Base-by-base conservation (phyloP, 2,888 invertebrate species). In the Tethea ocularis region DNA sequence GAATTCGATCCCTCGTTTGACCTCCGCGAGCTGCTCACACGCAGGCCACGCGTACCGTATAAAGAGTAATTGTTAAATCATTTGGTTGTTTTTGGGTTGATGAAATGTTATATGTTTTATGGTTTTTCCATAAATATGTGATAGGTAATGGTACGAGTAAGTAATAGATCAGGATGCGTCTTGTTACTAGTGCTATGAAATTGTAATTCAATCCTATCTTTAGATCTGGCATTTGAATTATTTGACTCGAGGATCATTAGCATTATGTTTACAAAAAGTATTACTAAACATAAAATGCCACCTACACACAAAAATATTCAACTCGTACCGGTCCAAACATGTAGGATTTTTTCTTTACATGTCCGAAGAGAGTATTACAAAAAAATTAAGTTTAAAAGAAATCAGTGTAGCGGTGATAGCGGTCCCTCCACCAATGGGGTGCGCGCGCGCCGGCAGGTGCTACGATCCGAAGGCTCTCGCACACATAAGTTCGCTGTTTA, bases 341-440 rank as follows among this genome's bases (percentile, higher is more conserved):
- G 92, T 89, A 88, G 74, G 77, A 80, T 91, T 92, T 93, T 92
- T 91, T 91, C 82, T 80, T 81, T 71, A 78, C 79, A 82, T 84
- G 88, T 87, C 90, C 89, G 83, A 90, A 84, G 87, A 86, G 86
- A 84, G 86, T 86, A 86, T 82, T 81, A 88, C 79, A 89, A 92
- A 91, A 92, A 90, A 89, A 86, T 76, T 80, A 80, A 84, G 86
- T 89, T 80, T 85, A 90, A 88, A 92, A 92, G 91, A 93, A 93
- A 93, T 93, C 92, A 88, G 88, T 92, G 91, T 92, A 90, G 90
- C 91, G 90, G 90, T 90, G 92, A 93, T 91, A 89, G 88, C 80
- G 83, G 73, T 68, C 72, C 72, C 66, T 81, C 86, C 72, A 77
- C 93, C 93, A 93, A 93, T 93, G 75, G 86, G 88, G 83, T 84